phyloP scores from a whole-genome alignment of 2,797 vertebrate species.

The Gambelia wislizenii region DNA sequence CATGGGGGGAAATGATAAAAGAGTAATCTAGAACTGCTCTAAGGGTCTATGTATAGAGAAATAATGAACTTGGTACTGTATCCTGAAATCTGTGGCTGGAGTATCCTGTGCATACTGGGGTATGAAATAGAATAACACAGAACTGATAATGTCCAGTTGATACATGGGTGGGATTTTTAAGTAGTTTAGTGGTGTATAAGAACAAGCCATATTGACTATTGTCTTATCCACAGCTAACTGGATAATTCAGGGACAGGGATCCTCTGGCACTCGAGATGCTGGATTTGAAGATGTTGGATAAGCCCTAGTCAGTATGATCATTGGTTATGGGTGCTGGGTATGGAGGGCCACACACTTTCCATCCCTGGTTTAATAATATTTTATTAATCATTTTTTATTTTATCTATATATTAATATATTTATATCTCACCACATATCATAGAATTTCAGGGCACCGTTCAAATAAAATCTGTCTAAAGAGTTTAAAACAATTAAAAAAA shows the following conservation, averaged over 20 bases:
- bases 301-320: background rate
- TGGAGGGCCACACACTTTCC: background rate
- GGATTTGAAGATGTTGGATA: background rate
- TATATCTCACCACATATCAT: no score
- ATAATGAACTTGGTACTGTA: background rate
- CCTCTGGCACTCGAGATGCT: background rate
- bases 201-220: background rate
- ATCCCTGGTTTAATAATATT: background rate
- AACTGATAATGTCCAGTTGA: background rate
- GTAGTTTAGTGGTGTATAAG: background rate
- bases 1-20: background rate
- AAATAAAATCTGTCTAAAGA: no score
- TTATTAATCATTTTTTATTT: no score
- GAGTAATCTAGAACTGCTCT: background rate
- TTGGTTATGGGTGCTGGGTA: background rate
- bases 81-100: background rate
- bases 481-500: no score
- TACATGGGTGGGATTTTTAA: background rate
- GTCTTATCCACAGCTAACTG: background rate
- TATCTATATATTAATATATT: no score
- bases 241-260: background rate
- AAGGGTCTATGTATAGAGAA: background rate
- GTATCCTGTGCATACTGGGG: background rate
- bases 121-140: background rate
- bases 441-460: no score